Percentiles rank a stretch among this genome's conserved stretches.
These are phyloP conservation scores for Osmerus eperlanus DNA, from an alignment of 2,113 vertebrate genomes.

Conservation along the genomic window DNA sequence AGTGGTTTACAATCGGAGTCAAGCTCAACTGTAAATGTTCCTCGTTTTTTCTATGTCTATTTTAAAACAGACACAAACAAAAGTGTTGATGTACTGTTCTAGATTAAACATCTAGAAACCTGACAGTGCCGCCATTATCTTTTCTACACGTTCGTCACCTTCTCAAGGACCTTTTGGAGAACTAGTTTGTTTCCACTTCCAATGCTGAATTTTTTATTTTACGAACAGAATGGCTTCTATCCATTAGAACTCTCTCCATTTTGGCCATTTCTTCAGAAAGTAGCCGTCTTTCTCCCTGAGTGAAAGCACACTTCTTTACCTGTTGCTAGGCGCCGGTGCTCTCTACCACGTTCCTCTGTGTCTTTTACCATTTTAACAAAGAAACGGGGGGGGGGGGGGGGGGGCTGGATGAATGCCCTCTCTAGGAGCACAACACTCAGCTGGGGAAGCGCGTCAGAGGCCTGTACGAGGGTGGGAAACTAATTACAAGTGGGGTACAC, in stretches of 20 bases:
- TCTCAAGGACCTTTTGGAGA: no score
- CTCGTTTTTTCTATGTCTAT: neutral
- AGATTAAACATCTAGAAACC: no score
- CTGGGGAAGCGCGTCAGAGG: neutral
- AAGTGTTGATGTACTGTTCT: no score
- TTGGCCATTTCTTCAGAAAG: slow-evolving; percentile 7
- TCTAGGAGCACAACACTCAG: slow-evolving; percentile 5
- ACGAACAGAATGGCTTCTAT: slow-evolving; percentile 13
- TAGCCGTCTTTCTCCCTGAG: slow-evolving; percentile 11
- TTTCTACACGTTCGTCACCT: no score
- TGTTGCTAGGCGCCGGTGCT: slow-evolving; percentile 54
- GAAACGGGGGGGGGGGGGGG: neutral
- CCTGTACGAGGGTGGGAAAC: slow-evolving; percentile 3
- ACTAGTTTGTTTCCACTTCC: no score
- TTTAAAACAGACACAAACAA: neutral
- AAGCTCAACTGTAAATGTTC: neutral
- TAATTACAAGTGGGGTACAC: neutral
- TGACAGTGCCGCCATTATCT: no score
- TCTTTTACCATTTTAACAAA: slow-evolving; percentile 18
- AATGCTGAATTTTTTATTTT: no score
- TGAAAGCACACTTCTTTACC: slow-evolving; percentile 28
- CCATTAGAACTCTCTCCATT: neutral
- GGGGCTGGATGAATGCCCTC: slow-evolving; percentile 12
- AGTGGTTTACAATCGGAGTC: no score
- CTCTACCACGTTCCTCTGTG: slow-evolving; percentile 17